These are phyloP conservation scores for Phengaris arion DNA, from an alignment of 2,888 invertebrate species.

Conservation along the genomic window DNA sequence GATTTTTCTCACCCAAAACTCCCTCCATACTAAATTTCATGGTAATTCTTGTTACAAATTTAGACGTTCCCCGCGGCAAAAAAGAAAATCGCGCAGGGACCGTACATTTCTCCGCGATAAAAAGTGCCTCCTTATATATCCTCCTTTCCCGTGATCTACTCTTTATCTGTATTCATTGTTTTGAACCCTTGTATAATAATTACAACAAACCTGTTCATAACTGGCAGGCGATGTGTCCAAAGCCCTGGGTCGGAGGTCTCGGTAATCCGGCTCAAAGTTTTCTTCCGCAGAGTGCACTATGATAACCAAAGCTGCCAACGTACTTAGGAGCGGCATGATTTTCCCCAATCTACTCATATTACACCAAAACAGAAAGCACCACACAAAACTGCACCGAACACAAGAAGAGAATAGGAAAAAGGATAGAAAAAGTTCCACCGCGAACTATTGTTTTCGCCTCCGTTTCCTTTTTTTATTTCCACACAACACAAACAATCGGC, in stretches of 20 bases:
- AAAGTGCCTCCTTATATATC: too few species aligned
- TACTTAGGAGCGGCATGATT: conserved; percentile 66
- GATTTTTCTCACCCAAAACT: too few species aligned
- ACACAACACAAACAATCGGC: conserved; percentile 58
- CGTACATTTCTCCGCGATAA: too few species aligned
- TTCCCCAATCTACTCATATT: conserved; percentile 70
- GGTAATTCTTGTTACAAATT: too few species aligned
- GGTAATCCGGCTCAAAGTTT: conserved; percentile 56
- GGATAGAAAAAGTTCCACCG: conserved; percentile 45
- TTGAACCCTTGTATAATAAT: too few species aligned
- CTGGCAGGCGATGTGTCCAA: conserved; percentile 53
- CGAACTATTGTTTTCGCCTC: conserved; percentile 38
- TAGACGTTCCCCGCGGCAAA: too few species aligned
- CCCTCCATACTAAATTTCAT: too few species aligned
- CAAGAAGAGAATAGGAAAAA: conserved; percentile 49
- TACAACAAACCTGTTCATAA: conserved; percentile 57
- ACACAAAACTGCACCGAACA: conserved; percentile 35
- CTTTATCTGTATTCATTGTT: too few species aligned
- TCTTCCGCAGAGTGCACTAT: conserved; percentile 71
- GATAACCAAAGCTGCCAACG: conserved; percentile 72
- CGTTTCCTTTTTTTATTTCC: conserved; percentile 49
- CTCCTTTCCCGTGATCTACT: too few species aligned
- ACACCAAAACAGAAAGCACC: conserved; percentile 44
- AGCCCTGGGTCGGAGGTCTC: conserved; percentile 55
- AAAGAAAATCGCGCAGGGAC: too few species aligned